These are phyloP conservation scores for Porites lutea DNA, from an alignment of 64 coral and sea anemone genomes.

Conservation along the genomic window DNA sequence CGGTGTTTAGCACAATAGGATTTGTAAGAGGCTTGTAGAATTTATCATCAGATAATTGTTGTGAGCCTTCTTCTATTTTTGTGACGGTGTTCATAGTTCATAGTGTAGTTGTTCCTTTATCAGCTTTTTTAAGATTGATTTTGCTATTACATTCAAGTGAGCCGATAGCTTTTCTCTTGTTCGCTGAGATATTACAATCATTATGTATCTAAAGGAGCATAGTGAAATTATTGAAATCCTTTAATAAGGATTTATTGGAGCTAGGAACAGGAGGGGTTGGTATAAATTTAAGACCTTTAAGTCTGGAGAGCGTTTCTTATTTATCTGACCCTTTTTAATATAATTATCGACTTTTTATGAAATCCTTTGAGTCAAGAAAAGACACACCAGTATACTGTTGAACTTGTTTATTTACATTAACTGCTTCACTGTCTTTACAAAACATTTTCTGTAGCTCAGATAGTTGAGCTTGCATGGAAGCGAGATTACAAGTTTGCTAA, in stretches of 20 bases:
- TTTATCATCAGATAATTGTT: not conserved
- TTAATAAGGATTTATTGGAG: too few relatives aligned
- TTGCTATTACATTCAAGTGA: too few relatives aligned
- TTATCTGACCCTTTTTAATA: too few relatives aligned
- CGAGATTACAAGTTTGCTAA: slow-evolving; percentile 6
- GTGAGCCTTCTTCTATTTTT: not conserved
- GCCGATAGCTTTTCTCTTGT: too few relatives aligned
- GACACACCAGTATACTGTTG: not conserved
- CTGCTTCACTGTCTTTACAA: not conserved
- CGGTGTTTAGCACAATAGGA: not conserved
- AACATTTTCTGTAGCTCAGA: slow-evolving; percentile 26
- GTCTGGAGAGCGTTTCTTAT: too few relatives aligned
- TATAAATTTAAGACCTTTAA: too few relatives aligned
- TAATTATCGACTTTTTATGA: too few relatives aligned
- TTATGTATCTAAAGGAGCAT: too few relatives aligned
- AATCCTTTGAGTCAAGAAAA: not conserved
- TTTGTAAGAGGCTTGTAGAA: not conserved
- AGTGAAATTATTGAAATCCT: too few relatives aligned
- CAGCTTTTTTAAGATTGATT: too few relatives aligned
- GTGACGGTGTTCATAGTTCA: not conserved
- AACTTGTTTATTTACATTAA: slow-evolving; percentile 16
- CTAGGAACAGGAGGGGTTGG: too few relatives aligned
- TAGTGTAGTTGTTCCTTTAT: not conserved
- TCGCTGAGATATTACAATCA: too few relatives aligned
- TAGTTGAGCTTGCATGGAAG: slow-evolving; percentile 16